These are phyloP conservation scores for Euura lappo DNA, from an alignment of 1,140 invertebrate genomes.

Conservation along the genomic window DNA sequence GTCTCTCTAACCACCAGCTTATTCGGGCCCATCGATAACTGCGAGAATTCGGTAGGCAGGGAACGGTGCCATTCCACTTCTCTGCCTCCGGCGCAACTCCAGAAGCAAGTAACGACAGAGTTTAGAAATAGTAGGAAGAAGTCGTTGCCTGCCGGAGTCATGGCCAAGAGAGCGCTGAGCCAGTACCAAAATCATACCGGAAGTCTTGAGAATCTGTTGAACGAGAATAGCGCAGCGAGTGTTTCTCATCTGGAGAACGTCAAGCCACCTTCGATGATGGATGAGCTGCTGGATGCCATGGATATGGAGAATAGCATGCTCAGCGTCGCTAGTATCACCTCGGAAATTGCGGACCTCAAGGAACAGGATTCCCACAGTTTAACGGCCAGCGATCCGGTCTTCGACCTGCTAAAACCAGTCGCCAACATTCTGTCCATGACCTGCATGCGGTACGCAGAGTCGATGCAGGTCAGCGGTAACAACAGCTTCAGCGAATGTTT, in stretches of 20 bases:
- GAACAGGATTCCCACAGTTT: slow-evolving; percentile 47
- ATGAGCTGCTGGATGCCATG: slow-evolving; percentile 70
- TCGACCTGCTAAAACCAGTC: slow-evolving; percentile 54
- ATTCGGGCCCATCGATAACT: slow-evolving; percentile 43
- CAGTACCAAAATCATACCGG: slow-evolving; percentile 64
- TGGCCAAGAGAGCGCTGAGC: slow-evolving; percentile 72
- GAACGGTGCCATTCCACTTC: slow-evolving; percentile 50
- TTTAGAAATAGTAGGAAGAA: slow-evolving; percentile 64
- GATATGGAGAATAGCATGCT: slow-evolving; percentile 82
- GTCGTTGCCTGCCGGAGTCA: slow-evolving; percentile 70
- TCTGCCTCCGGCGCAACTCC: slow-evolving; percentile 32
- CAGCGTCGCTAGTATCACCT: slow-evolving; percentile 83
- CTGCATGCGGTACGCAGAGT: slow-evolving; percentile 50
- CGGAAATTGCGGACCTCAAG: slow-evolving; percentile 71
- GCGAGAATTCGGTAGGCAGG: slow-evolving; percentile 32
- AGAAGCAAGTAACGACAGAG: slow-evolving; percentile 29
- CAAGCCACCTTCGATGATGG: slow-evolving; percentile 83
- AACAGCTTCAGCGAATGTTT: slow-evolving; percentile 65
- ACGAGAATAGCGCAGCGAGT: slow-evolving; percentile 57
- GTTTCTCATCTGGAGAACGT: slow-evolving; percentile 77
- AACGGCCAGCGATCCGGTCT: slow-evolving; percentile 44
- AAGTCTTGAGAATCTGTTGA: slow-evolving; percentile 68
- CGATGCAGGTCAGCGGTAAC: slow-evolving; percentile 46
- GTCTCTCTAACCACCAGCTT: slow-evolving; percentile 67
- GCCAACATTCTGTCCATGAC: slow-evolving; percentile 54